Conservation (phyloP, 2,797 vertebrate genomes). For the Ctenopoma multispine region DNA sequence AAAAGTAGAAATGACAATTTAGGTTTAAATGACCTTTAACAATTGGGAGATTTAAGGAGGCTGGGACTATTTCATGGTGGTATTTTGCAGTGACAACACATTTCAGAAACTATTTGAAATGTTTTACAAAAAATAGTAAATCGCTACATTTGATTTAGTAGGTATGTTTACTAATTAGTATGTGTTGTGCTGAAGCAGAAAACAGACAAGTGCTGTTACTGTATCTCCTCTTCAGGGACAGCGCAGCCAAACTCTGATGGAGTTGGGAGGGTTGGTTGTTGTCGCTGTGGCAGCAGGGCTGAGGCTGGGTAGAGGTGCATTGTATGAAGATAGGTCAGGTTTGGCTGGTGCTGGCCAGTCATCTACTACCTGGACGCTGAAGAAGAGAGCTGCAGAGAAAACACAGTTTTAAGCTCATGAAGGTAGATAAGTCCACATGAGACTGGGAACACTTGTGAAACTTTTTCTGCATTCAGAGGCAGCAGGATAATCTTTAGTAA, state of each 20-base stretch:
- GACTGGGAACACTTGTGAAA: too few relatives aligned
- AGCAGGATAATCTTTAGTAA: too few relatives aligned
- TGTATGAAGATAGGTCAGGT: slow-evolving; percentile 36
- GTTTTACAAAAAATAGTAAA: neutral
- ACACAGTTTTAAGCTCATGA: neutral
- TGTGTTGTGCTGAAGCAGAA: slow-evolving; percentile 11
- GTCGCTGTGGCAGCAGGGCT: slow-evolving; percentile 8
- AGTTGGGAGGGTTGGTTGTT: slow-evolving; percentile 47
- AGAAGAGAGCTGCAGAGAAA: slow-evolving; percentile 70
- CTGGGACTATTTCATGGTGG: too few relatives aligned
- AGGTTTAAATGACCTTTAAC: too few relatives aligned
- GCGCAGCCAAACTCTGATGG: slow-evolving; percentile 74
- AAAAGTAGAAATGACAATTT: too few relatives aligned
- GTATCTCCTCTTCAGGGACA: slow-evolving; percentile 42
- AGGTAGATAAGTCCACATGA: too few relatives aligned
- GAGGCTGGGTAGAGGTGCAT: slow-evolving; percentile 13
- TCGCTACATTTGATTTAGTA: neutral
- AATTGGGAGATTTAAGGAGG: too few relatives aligned
- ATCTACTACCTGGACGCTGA: slow-evolving; percentile 65
- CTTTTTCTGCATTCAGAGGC: too few relatives aligned
- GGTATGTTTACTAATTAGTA: neutral
- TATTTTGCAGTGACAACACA: too few relatives aligned
- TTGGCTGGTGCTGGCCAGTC: slow-evolving; percentile 65
- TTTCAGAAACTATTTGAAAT: too few relatives aligned
- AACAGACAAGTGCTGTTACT: neutral